Conservation (phyloP, 1,140 invertebrate genomes). For the Frieseomelitta varia region DNA sequence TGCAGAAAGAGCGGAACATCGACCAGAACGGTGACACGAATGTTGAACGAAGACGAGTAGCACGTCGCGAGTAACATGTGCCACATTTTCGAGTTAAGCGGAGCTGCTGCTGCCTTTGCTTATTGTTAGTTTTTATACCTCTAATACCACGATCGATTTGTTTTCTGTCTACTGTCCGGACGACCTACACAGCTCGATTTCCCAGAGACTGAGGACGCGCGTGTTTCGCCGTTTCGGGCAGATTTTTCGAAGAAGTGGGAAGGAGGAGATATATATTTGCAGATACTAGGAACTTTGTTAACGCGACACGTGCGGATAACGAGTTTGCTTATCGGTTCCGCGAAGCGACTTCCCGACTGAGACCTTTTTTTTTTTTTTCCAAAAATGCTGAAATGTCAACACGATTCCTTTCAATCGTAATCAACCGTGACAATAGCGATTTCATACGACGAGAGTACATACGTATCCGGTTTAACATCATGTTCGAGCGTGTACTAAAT, state of each 20-base stretch:
- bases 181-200: neutral
- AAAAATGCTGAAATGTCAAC: neutral
- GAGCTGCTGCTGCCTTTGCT: neutral
- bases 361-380: neutral
- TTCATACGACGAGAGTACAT: no score
- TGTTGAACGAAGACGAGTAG: slow-evolving; percentile 32
- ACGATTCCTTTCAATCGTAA: neutral
- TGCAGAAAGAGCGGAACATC: neutral
- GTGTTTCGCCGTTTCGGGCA: neutral
- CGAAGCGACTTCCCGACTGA: neutral
- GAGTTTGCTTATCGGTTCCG: slow-evolving; percentile 31
- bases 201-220: no score
- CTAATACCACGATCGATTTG: neutral
- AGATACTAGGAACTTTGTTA: neutral
- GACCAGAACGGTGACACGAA: slow-evolving; percentile 1
- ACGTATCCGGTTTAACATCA: neutral
- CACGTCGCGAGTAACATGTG: slow-evolving; percentile 54
- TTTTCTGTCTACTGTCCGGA: neutral
- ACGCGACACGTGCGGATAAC: slow-evolving; percentile 1
- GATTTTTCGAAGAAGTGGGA: neutral
- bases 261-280: no score
- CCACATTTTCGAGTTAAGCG: slow-evolving; percentile 61
- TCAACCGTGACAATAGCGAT: neutral
- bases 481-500: no score
- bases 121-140: slow-evolving; percentile 41